phyloP scores from a whole-genome alignment of 2,113 vertebrate genomes.

The Calidris pugnax region DNA sequence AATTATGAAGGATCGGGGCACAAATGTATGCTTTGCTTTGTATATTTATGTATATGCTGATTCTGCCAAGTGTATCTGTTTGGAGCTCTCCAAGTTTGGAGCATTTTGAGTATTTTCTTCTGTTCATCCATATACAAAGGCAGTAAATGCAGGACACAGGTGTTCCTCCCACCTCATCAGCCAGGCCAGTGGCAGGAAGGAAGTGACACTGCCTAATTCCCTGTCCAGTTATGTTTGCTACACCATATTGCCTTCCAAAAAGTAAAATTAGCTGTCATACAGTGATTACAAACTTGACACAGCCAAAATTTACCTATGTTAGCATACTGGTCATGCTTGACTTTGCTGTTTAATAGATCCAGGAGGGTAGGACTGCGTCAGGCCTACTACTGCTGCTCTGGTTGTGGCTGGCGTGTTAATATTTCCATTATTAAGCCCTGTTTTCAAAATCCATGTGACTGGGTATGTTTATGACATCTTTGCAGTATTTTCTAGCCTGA shows the following conservation, averaged over 20 bases:
- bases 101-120: background rate
- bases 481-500: background rate
- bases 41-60: background rate
- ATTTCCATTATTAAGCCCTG: background rate
- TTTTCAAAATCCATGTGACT: background rate
- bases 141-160: background rate
- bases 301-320: background rate
- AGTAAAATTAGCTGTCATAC: background rate
- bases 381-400: background rate
- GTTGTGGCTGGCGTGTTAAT: background rate
- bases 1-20: background rate
- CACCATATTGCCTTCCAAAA: background rate
- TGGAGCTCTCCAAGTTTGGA: background rate
- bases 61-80: background rate
- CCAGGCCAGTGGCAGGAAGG: background rate
- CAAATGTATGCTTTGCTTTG: background rate
- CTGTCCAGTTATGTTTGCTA: background rate
- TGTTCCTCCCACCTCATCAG: background rate
- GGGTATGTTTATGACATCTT: background rate
- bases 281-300: background rate
- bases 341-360: background rate
- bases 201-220: background rate
- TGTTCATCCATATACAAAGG: fast-evolving
- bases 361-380: background rate
- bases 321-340: background rate